Evolutionary conservation across 2,888 invertebrate species (phyloP).

Genomic region (Rotaria socialis): DNA sequence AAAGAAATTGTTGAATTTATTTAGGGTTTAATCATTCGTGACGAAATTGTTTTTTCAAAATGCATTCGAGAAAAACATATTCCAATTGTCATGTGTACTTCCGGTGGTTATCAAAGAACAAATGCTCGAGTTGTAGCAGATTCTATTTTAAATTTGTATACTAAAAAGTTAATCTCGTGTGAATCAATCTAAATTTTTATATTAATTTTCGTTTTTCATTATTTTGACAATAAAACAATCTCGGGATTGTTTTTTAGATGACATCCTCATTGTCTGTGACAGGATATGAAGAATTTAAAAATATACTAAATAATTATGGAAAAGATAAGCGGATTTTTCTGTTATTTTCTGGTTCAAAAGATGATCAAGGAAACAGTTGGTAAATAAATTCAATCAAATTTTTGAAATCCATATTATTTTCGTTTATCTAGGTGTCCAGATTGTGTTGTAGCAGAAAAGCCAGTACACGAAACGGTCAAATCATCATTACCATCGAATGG

Average conservation of each 20-base stretch:
- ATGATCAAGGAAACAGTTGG: not conserved
- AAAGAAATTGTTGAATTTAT: constrained; percentile 39
- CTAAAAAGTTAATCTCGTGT: constrained; percentile 4
- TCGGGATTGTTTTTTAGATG: not conserved
- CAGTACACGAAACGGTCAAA: not conserved
- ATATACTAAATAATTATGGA: not conserved
- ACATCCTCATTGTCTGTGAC: not conserved
- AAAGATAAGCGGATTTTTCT: constrained; percentile 31
- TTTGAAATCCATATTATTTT: not conserved
- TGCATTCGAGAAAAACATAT: constrained; percentile 65
- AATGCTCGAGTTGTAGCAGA: constrained; percentile 77
- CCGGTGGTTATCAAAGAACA: constrained; percentile 75
- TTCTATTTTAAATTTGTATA: constrained; percentile 73
- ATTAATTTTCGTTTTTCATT: no score
- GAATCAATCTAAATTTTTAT: not conserved
- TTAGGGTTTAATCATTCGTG: constrained; percentile 77
- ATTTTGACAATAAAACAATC: no score
- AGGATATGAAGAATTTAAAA: constrained; percentile 3
- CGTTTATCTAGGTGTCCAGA: not conserved
- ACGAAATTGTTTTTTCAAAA: constrained; percentile 75
- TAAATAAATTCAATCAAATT: not conserved
- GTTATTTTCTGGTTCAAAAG: not conserved
- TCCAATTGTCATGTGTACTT: constrained; percentile 79
- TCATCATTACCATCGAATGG: not conserved
- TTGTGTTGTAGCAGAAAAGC: not conserved